Base-by-base conservation (phyloP, 2,888 invertebrate genomes). In the Alitta virens region DNA sequence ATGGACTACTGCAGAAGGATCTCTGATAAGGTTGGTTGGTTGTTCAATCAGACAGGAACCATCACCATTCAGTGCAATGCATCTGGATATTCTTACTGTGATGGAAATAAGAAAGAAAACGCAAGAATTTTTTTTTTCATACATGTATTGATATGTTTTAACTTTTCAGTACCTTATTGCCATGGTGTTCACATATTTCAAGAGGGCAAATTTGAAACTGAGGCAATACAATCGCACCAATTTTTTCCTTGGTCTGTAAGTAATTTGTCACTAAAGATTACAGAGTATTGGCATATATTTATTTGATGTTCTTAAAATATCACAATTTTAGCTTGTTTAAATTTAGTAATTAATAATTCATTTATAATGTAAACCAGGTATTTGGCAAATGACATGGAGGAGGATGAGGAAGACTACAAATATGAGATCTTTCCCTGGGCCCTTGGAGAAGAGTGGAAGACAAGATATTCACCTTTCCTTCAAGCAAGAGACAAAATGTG, bases 341-440 rank as follows among this genome's bases (percentile, higher is more conserved):
- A 5, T 33, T 33, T 33, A 12, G 12, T 7, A 12, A 7, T 33
- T 33, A 33, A 33, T 12, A 33, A 5, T 33, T n/a, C 2, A 50
- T 18, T 27, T 26, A 26, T 16, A 14, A 61, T 52, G 40, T 3
- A 53, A 25, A 12, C 18, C 65, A 86, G 85, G 64, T 83, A 81
- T 70, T 71, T 87, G 58, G 86, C 86, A 12, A 85, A 86, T 75
- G 86, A 86, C 67, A 84, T 87, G 80, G 86, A 86, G 71, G 87
- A 87, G 74, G 87, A 87, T 71, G 84, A 86, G 46, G 85, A 85
- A 55, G 83, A 84, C 55, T 71, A 82, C 18, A 84, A 84, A 70
- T 81, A 78, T 68, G 82, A 83, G 61, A 80, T 86, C 42, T 81
- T 83, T 69, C 82, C 81, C 9, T 85, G 84, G 84, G 80, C 78